Base-by-base conservation (phyloP, 2,797 vertebrate genomes). In the Pagetopsis macropterus region DNA sequence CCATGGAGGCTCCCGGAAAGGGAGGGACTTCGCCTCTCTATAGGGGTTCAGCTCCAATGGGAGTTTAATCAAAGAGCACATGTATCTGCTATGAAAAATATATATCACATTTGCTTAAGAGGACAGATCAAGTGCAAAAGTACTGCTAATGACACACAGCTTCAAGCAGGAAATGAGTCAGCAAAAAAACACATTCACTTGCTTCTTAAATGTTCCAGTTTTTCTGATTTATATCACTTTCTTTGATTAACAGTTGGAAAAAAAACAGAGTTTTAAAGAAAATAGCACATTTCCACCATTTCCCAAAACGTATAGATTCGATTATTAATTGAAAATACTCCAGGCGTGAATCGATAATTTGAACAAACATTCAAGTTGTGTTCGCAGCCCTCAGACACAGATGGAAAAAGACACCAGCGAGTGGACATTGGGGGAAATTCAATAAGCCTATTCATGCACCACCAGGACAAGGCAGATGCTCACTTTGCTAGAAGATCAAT, bases 401-500 rank as follows among this genome's bases (percentile, higher is more conserved):
- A 75, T 21, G 27, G 41, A 27, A 74, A 60, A 49, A 21, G 23
- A 77, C 27, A 63, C n/a, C 1, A 63, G 16, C 1, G 0, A 9
- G 1, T 10, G 31, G 63, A 76, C 54, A 61, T 68, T 49, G 15
- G 17, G 19, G 55, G 31, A 21, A 61, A 75, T 75, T 75, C 74
- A 82, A 78, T 83, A 65, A 72, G 31, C 50, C 41, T 52, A 75
- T 76, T 72, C 21, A 66, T 61, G 70, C 69, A 11, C 70, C 27
- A 70, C 15, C 13, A 15, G 56, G 40, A 75, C 45, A 51, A 56
- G 70, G 85, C 65, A 50, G 66, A 75, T 16, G 57, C 21, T 76
- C 75, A 65, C 60, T 79, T 58, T 72, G 45, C 12, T 37, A 37
- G 8, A 49, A 19, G 75, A 80, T 81, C 80, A 54, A 84, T 79